Evolutionary conservation across 2,113 vertebrate genomes (phyloP), one percentile per base, ranked within the genome.

Genomic region (Bubo scandiacus): DNA sequence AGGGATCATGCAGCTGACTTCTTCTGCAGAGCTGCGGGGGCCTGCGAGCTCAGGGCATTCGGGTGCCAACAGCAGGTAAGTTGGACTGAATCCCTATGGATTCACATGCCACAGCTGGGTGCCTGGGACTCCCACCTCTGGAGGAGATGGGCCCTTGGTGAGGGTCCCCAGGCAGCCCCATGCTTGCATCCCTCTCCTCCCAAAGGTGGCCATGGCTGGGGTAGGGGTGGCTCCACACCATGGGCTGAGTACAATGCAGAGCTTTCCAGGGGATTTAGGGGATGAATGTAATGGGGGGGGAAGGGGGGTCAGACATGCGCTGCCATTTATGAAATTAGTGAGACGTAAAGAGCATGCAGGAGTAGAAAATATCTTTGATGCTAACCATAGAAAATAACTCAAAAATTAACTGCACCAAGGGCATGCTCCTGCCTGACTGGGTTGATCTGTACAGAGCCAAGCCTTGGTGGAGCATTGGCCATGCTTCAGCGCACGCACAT

Each of bases 361-460:
- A 61, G 22, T 32, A 90, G 54, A 32, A 93, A 80, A 57, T 0
- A 2, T 80, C 84, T 93, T 96, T 96, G 96, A 95, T 72, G 90
- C 40, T 96, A 96, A 96, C 82, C 34, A 57, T 29, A 86, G 72
- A 45, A 87, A 96, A 97, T 94, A 96, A 81, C 91, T 86, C 92
- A 7, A 8, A 67, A 87, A 94, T 78, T 15, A 86, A 75, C 86
- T 54, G 91, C 84, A 94, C 57, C 47, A 38, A 63, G 90, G 92
- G 96, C 94, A 72, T 22, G 65, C 92, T 95, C 77, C 86, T 95
- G 94, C 96, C 92, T 95, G 92, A 71, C 36, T 83, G 81, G 59
- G 86, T n/a, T 94, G 95, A 96, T 95, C 67, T 38, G 88, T 2
- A 5, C 52, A 4, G 82, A 96, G 94, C 85, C 91, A 58, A 74